Conservation (phyloP, 2,113 vertebrate genomes). For the Rhodinocichla rosea region DNA sequence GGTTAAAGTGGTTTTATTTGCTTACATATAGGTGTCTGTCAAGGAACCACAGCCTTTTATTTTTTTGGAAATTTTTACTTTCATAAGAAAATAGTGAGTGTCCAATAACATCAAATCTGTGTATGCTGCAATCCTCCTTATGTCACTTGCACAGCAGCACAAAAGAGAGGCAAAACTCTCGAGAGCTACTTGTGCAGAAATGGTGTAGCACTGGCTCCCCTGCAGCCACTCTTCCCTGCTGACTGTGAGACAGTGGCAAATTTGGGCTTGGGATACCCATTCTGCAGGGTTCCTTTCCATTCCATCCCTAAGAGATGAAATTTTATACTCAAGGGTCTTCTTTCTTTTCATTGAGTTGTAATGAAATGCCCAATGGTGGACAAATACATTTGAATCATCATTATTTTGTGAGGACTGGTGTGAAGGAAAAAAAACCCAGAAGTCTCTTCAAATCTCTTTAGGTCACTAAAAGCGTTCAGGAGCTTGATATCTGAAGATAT, state of each 20-base stretch:
- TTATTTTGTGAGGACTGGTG: neutral
- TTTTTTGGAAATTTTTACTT: constrained; percentile 15
- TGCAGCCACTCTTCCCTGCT: neutral
- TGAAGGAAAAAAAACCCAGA: neutral
- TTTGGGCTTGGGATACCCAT: neutral
- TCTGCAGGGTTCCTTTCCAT: neutral
- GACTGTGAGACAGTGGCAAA: neutral
- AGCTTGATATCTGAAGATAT: neutral
- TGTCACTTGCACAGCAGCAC: neutral
- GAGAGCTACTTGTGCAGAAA: neutral
- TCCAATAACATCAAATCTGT: neutral
- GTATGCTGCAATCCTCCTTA: neutral
- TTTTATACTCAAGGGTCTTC: neutral
- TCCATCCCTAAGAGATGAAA: neutral
- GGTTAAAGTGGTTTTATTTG: neutral
- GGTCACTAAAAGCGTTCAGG: neutral
- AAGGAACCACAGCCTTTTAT: neutral
- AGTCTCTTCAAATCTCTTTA: neutral
- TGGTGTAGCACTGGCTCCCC: neutral
- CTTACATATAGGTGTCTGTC: neutral
- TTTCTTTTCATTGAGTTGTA: neutral
- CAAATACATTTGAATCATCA: neutral
- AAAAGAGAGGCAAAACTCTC: neutral
- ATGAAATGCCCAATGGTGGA: neutral
- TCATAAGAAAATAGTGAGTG: neutral